Base-by-base conservation (phyloP, 2,888 invertebrate species). In the Callinectes sapidus region DNA sequence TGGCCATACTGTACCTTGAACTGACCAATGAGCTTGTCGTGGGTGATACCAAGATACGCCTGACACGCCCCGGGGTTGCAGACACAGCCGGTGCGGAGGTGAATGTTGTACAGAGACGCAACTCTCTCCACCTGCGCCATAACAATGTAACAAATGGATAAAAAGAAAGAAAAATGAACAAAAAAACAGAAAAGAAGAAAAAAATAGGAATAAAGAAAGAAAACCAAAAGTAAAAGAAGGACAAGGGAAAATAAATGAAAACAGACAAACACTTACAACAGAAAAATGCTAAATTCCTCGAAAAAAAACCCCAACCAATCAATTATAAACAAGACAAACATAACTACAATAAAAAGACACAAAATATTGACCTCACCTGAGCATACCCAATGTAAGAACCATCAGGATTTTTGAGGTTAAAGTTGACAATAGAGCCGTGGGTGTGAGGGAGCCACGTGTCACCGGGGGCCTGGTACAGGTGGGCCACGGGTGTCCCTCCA, bases 1-100 rank as follows among this genome's bases (percentile, higher is more conserved):
- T 5, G 28, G 32, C n/a, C 10, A n/a, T 14, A 61, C 66, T 89
- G n/a, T 1, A 89, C 97, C 95, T 97, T 97, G 95, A 97, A 98
- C 95, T 98, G 98, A 55, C 97, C 96, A 95, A 97, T 97, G 95
- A 99, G 96, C 92, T 98, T 97, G 23, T 97, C 96, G 90, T 97
- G 96, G 0, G 97, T 96, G 14, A 98, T 96, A 13, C 96, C 96
- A 87, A 99, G 96, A 95, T 98, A 97, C 89, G 97, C 96, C 95
- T 98, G 98, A 95, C 99, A 99, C 1, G 99, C 98, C 23, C 99
- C 99, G 1, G 98, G 97, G 96, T 99, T 99, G 96, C 99, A 99
- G 95, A 99, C 98, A 95, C 99, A 99, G 0, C 99, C 99, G 1
- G 98, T 98, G 94, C 99, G 97, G 81, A 99, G 95, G 95, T 97